Evolutionary conservation across 2,797 vertebrate species (phyloP), one percentile per base, ranked within the genome.

Genomic region (Calcarius lapponicus): DNA sequence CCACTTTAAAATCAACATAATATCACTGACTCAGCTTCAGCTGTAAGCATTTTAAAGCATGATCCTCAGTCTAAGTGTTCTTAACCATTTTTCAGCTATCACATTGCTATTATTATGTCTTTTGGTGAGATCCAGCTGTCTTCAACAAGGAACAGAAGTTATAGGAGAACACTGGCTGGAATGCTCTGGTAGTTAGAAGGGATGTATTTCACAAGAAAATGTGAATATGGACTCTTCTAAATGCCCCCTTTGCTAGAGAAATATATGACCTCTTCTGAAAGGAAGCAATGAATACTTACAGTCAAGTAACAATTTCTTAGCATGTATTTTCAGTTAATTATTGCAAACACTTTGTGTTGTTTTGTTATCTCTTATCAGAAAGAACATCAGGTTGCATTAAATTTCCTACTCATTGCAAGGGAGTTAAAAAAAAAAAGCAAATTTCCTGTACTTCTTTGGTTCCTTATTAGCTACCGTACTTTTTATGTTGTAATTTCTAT

Each of bases 281-380:
- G n/a, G 67, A 89, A 96, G 54, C 16, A 94, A 85, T 90, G 76
- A 58, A 61, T 43, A 72, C 24, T 80, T 72, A 82, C 14, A 78
- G 57, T 7, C 19, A 80, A 80, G 24, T 50, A 85, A 87, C 74
- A 92, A 28, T 75, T 82, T 26, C 50, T 42, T 94, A 31, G 17
- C 32, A n/a, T 31, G 10, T 18, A 86, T 90, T 97, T 97, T 92
- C 71, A 89, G 51, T 67, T 76, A 96, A 96, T 56, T 90, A 75
- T 66, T 83, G 45, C 19, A 85, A 88, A 56, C 88, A 61, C 5
- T 45, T 50, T n/a, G 14, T 80, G 34, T 64, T 92, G 28, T 87
- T 93, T 95, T 80, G 43, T 70, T 88, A 91, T 83, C 72, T 78
- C 21, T 95, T 90, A 85, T 78, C 42, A 87, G 57, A 74, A 79